phyloP scores from a whole-genome alignment of 2,113 vertebrate species.

The Mixornis gularis region DNA sequence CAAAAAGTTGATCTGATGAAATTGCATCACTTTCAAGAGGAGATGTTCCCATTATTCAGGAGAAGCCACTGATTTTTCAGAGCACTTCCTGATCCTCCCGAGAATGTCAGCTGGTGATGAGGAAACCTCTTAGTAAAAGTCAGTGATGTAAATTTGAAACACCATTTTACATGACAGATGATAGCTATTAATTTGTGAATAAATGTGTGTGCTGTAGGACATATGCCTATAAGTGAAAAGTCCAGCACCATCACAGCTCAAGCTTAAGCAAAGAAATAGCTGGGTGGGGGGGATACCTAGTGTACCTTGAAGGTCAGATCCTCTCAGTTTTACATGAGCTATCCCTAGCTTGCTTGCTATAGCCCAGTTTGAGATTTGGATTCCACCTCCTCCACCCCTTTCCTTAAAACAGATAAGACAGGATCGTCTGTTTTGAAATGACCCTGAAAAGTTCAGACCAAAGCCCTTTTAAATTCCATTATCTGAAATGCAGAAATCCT shows the following conservation, averaged over 20 bases:
- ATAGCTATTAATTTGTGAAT: conserved; percentile 26
- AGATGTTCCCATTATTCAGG: conserved; percentile 33
- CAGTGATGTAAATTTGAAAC: conserved; percentile 12
- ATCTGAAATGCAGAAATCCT: conserved; percentile 22
- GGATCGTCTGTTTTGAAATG: conserved; percentile 21
- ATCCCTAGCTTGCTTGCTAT: neutral
- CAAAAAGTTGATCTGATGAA: neutral
- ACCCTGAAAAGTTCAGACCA: conserved; percentile 33
- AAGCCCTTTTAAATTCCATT: conserved; percentile 18
- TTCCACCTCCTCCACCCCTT: neutral
- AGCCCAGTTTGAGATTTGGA: neutral
- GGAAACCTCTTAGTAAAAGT: conserved; percentile 32
- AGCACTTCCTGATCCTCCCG: conserved; percentile 1
- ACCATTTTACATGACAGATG: conserved; percentile 26
- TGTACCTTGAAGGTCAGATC: neutral
- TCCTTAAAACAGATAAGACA: neutral
- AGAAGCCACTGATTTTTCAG: conserved; percentile 20
- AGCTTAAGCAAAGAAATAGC: neutral
- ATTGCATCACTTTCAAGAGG: conserved; percentile 8
- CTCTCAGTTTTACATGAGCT: neutral
- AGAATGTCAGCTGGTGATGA: conserved; percentile 27
- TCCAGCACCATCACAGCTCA: neutral
- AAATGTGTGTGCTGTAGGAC: neutral
- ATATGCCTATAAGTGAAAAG: neutral
- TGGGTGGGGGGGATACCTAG: neutral